phyloP scores from a whole-genome alignment of 2,888 invertebrate species.

The Rotaria sp. region DNA sequence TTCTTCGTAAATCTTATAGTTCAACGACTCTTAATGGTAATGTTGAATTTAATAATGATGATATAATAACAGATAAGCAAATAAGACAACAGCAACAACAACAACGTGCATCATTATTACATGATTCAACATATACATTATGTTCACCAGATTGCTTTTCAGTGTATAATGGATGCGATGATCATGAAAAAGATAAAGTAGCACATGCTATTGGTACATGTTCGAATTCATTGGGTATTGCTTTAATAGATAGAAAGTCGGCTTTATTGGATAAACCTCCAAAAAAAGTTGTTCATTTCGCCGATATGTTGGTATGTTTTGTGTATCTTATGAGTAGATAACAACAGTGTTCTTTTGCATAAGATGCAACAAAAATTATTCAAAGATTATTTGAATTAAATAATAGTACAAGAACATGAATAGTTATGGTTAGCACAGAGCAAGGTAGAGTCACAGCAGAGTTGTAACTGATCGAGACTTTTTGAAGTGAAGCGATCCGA shows the following conservation, averaged over 20 bases:
- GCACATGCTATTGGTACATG: background rate
- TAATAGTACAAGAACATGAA: background rate
- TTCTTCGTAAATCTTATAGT: background rate
- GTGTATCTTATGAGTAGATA: background rate
- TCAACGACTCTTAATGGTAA: background rate
- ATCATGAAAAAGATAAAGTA: background rate
- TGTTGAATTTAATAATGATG: background rate
- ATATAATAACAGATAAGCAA: background rate
- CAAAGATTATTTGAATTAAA: background rate
- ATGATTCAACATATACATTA: background rate
- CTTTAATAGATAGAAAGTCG: background rate
- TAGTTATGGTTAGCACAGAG: too few species aligned
- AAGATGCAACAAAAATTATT: background rate
- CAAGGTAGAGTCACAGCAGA: too few species aligned
- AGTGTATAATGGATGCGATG: background rate
- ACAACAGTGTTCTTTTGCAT: background rate
- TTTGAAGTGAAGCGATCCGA: too few species aligned
- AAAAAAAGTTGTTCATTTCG: slow-evolving; percentile 13
- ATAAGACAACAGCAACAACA: background rate
- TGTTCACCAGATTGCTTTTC: background rate
- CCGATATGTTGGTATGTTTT: background rate
- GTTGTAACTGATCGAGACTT: too few species aligned
- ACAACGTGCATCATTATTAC: background rate
- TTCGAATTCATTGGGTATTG: background rate
- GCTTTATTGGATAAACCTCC: background rate